Evolutionary conservation across 2,797 vertebrate genomes (phyloP), one percentile per base, ranked within the genome.

Genomic region (Atherinosoma microstoma): DNA sequence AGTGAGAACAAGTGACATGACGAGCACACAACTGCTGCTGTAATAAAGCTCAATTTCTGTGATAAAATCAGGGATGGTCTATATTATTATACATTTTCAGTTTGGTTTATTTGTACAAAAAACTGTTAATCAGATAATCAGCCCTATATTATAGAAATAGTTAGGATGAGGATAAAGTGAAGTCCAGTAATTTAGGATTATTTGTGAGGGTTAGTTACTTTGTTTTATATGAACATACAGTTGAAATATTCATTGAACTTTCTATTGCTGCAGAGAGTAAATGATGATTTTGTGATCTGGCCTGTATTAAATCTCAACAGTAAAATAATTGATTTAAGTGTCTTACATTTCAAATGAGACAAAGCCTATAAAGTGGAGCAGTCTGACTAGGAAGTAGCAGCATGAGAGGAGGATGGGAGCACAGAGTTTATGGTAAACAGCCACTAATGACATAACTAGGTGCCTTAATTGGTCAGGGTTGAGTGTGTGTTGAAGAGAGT

Each of bases 391-490:
- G 47, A 57, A 36, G 27, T 69, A 49, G 27, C 24, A 40, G 30
- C 59, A 51, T 51, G 66, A 76, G 51, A 40, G 67, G 67, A 57
- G 29, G 27, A 8, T 16, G 54, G 54, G 27, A 57, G 54, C 54
- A 16, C 15, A 3, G 65, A 61, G 83, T 80, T 86, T 83, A 89
- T 87, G 75, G 74, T 91, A 86, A 92, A 91, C 82, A 75, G 64
- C 66, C 47, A 57, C 74, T 92, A 87, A 92, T 76, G 67, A 83
- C 79, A 82, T 87, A 88, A 91, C 82, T 82, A 80, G 58, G 81
- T 80, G 83, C 89, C 80, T 73, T 93, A 93, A 93, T 91, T 93
- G 86, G 83, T 73, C 75, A 58, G 69, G 32, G 57, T 51, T 84
- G 73, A 73, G 60, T 70, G 72, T 70, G 68, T 63, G 61, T 73